phyloP scores from a whole-genome alignment of 2,113 vertebrate species.

The Cochlearius cochlearius region DNA sequence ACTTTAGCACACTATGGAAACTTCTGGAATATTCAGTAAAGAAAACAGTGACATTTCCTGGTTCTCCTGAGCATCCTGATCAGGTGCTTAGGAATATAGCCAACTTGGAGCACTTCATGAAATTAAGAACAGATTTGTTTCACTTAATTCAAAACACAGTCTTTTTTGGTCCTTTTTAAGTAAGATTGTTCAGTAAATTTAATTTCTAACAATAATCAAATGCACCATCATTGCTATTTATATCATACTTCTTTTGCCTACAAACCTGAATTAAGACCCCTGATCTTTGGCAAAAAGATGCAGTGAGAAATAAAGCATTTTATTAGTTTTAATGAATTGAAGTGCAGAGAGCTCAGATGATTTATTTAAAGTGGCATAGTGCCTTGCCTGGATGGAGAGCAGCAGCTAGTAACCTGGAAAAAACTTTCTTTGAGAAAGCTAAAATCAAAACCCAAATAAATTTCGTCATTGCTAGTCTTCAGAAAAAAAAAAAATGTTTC shows the following conservation, averaged over 20 bases:
- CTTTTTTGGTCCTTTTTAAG: neutral
- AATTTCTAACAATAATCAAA: neutral
- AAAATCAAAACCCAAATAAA: neutral
- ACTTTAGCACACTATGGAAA: neutral
- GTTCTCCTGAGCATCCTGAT: neutral
- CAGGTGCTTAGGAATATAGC: neutral
- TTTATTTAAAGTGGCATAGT: neutral
- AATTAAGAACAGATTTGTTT: neutral
- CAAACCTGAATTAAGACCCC: neutral
- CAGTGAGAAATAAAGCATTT: neutral
- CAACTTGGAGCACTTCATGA: neutral
- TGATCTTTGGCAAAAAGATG: neutral
- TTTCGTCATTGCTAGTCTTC: neutral
- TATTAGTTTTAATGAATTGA: neutral
- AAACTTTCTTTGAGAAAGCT: neutral
- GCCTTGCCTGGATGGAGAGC: neutral
- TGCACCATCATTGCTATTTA: neutral
- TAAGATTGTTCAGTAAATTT: neutral
- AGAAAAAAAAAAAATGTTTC: neutral
- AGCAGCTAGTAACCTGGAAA: neutral
- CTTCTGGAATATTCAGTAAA: neutral
- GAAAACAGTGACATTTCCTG: neutral
- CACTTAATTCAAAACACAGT: neutral
- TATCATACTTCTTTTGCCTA: neutral
- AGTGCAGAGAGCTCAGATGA: neutral